These are phyloP conservation scores for Spea multiplicata DNA, from an alignment of 2,113 vertebrate genomes.

Conservation along the genomic window DNA sequence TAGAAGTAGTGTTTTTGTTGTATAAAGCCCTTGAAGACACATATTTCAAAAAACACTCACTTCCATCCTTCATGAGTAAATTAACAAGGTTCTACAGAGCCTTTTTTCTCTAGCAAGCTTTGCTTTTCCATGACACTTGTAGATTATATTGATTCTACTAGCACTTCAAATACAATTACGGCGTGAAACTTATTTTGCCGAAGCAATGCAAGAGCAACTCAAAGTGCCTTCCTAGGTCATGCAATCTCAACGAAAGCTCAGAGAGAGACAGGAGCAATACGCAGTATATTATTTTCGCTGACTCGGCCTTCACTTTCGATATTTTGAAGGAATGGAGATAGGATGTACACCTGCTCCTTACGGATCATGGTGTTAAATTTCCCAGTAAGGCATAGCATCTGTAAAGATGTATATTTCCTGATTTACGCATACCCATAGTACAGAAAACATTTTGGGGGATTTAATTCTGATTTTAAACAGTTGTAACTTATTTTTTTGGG, in stretches of 20 bases:
- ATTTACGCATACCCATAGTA: too few relatives aligned
- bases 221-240: constrained; percentile 19
- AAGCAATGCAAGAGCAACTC: constrained; percentile 1
- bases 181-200: constrained; percentile 7
- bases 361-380: too few relatives aligned
- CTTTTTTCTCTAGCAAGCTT: neutral
- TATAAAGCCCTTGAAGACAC: neutral
- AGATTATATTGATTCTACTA: constrained; percentile 15
- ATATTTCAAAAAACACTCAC: constrained; percentile 23
- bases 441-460: too few relatives aligned
- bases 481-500: too few relatives aligned
- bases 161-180: constrained; percentile 27
- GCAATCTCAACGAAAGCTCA: constrained; percentile 18
- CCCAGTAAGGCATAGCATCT: too few relatives aligned
- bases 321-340: neutral
- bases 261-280: neutral
- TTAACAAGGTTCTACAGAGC: constrained; percentile 3
- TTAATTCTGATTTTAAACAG: too few relatives aligned
- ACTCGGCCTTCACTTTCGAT: neutral
- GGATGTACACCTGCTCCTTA: too few relatives aligned
- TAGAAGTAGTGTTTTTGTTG: neutral
- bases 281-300: constrained; percentile 10
- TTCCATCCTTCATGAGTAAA: constrained; percentile 6
- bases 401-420: too few relatives aligned
- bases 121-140: constrained; percentile 18